These are phyloP conservation scores for Actinernus sp. DNA, from an alignment of 92 coral and sea anemone species.

Conservation along the genomic window DNA sequence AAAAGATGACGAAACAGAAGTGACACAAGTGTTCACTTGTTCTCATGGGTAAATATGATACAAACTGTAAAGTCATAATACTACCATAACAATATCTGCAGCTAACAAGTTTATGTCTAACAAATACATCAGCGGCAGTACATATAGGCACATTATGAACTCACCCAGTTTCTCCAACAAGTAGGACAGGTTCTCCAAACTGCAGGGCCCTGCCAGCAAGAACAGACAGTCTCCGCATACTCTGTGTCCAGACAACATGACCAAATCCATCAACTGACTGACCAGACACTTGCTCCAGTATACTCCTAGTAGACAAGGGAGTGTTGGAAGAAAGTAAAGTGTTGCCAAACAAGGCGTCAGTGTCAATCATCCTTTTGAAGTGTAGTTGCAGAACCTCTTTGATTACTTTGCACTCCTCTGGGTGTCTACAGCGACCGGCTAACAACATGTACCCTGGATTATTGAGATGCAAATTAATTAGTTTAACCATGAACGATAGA, in stretches of 20 bases:
- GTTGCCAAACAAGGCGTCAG: slow-evolving; percentile 66
- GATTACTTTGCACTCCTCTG: slow-evolving; percentile 73
- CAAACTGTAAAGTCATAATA: no score
- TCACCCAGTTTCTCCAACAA: slow-evolving; percentile 99
- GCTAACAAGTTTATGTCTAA: no score
- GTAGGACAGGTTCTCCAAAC: slow-evolving; percentile 95
- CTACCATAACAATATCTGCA: no score
- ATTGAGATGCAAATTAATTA: background rate
- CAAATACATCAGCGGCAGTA: no score
- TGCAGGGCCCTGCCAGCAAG: slow-evolving; percentile 89
- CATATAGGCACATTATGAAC: no score
- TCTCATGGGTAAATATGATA: no score
- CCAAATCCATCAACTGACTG: slow-evolving; percentile 65
- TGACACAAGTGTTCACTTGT: no score
- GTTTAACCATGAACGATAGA: no score
- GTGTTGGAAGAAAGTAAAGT: slow-evolving; percentile 23
- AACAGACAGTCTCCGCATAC: slow-evolving; percentile 91
- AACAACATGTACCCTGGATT: slow-evolving; percentile 91
- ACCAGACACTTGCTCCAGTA: slow-evolving; percentile 49
- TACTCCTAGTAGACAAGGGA: slow-evolving; percentile 34
- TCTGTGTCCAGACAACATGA: slow-evolving; percentile 94
- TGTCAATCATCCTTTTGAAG: slow-evolving; percentile 78
- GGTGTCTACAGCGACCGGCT: slow-evolving; percentile 92
- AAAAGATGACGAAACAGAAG: no score
- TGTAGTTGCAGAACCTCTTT: slow-evolving; percentile 84